Conservation (phyloP, 30 jellyfish, hydroid and myxozoan species). For the Cassiopea andromeda region DNA sequence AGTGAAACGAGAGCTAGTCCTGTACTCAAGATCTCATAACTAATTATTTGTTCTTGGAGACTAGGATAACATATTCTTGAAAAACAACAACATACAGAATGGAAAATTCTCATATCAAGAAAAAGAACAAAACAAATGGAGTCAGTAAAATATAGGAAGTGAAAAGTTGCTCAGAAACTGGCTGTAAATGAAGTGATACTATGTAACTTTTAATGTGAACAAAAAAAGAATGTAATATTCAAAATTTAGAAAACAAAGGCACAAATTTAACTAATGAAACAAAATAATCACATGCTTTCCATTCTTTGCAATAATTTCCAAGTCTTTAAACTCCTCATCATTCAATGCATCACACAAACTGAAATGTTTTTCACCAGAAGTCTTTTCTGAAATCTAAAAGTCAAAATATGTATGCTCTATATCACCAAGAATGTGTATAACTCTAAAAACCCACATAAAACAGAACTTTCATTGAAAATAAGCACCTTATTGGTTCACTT, state of each 20-base stretch:
- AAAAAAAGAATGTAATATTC: background rate
- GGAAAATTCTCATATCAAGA: no score
- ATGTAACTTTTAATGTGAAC: no score
- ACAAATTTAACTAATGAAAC: background rate
- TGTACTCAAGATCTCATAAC: no score
- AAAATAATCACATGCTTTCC: conserved; percentile 8
- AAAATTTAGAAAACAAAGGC: background rate
- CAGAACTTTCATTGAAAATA: background rate
- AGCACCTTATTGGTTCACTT: background rate
- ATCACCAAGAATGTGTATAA: background rate
- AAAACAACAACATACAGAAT: no score
- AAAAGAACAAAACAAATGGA: no score
- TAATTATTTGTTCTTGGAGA: no score
- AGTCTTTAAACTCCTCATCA: conserved; percentile 10
- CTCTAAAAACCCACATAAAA: background rate
- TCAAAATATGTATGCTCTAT: background rate
- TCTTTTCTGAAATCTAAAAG: conserved; percentile 22
- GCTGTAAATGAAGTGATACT: no score
- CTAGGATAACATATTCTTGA: no score
- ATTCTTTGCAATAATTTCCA: conserved; percentile 16
- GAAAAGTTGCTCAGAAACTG: no score
- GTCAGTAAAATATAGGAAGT: no score
- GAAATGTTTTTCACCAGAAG: background rate
- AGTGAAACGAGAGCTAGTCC: no score
- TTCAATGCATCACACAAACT: conserved; percentile 23